Conservation (phyloP, 2,797 vertebrate genomes). For the Graptemys geographica region DNA sequence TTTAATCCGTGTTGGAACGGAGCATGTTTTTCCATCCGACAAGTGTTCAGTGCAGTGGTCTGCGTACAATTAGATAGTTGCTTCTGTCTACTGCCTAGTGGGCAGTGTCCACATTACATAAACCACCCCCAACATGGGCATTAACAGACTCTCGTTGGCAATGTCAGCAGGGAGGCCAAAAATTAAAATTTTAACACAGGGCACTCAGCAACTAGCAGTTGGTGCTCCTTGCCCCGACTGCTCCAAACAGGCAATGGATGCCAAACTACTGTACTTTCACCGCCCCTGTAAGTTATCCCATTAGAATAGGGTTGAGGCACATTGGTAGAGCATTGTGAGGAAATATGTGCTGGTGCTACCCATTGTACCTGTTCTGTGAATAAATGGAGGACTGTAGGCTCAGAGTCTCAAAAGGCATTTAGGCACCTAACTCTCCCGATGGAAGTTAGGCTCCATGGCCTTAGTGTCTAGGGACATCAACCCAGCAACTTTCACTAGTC, state of each 20-base stretch:
- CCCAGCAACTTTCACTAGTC: neutral
- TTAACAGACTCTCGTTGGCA: neutral
- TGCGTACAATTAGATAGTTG: neutral
- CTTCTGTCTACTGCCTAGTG: neutral
- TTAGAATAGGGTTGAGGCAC: neutral
- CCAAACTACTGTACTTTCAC: neutral
- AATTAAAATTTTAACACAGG: neutral
- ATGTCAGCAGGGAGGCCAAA: neutral
- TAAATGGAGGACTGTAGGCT: neutral
- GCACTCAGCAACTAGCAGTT: neutral
- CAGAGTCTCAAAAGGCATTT: neutral
- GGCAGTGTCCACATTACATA: neutral
- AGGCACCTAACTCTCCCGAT: neutral
- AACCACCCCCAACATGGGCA: rapidly evolving
- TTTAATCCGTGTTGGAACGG: neutral
- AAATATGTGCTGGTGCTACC: neutral
- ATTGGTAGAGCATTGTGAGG: neutral
- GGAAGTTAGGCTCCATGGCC: neutral
- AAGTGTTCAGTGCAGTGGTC: neutral
- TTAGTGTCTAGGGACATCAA: neutral
- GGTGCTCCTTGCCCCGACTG: neutral
- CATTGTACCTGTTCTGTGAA: neutral
- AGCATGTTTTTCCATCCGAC: rapidly evolving
- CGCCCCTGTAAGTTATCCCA: neutral
- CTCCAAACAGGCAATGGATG: neutral